Percentiles rank a stretch among this genome's conserved stretches.
Conservation (phyloP, 2,888 invertebrate genomes). For the Vesta saturnalis region DNA sequence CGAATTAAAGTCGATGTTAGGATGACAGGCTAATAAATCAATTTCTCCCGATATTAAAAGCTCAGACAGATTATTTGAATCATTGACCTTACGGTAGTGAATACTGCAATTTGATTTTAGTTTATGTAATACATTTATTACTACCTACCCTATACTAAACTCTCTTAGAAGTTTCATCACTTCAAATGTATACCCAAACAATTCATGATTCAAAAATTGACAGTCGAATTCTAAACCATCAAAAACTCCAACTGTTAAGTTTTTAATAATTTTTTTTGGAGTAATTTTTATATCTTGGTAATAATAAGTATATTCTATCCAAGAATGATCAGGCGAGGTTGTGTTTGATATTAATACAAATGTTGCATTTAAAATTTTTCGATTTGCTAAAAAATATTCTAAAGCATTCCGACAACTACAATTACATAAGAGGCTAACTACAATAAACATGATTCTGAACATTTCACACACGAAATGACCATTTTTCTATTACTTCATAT, state of each 20-base stretch:
- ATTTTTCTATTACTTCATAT: neutral
- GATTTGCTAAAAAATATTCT: slow-evolving; percentile 18
- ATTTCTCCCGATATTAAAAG: slow-evolving; percentile 6
- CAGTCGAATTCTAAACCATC: slow-evolving; percentile 24
- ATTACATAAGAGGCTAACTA: too few relatives aligned
- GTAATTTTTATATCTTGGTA: neutral
- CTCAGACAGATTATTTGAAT: slow-evolving; percentile 9
- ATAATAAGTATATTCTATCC: slow-evolving; percentile 25
- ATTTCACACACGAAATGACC: neutral
- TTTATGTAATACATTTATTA: too few relatives aligned
- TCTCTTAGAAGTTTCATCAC: slow-evolving; percentile 21
- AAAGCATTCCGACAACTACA: slow-evolving; percentile 12
- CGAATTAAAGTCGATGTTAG: neutral
- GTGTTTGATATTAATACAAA: slow-evolving; percentile 12
- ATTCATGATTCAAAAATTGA: slow-evolving; percentile 10
- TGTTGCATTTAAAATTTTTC: slow-evolving; percentile 14
- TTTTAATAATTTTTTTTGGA: neutral
- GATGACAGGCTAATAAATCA: slow-evolving; percentile 27
- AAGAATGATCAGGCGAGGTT: slow-evolving; percentile 6
- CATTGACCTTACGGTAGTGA: slow-evolving; percentile 8
- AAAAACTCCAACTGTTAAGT: slow-evolving; percentile 23
- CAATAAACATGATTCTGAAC: too few relatives aligned
- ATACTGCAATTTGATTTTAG: neutral
- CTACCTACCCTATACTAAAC: slow-evolving; percentile 17
- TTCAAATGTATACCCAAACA: slow-evolving; percentile 18